Base-by-base conservation (phyloP, 2,113 vertebrate species). In the Pygoscelis adeliae region DNA sequence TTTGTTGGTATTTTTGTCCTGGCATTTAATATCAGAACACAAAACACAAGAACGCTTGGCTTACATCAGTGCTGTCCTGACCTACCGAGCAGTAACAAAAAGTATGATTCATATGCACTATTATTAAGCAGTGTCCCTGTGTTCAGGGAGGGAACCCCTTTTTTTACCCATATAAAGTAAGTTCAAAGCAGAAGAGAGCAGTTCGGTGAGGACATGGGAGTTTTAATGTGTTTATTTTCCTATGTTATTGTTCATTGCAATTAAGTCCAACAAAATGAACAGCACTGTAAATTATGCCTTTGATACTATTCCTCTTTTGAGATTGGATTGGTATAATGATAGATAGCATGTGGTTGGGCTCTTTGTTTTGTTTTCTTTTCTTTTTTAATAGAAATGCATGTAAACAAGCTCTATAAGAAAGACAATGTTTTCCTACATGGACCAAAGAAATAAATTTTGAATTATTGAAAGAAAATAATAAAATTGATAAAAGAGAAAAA, bases 151-250 rank as follows among this genome's bases (percentile, higher is more conserved):
- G 15, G 27, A 84, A 40, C 19, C 44, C 67, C 36, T 47, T 78
- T 93, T 72, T 90, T 72, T 90, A 85, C n/a, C 67, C 94, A 84
- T 94, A 77, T 93, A 93, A 95, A 95, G 78, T 83, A 80, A 92
- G 95, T 91, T 78, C 83, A 79, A 79, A 86, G 82, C 53, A 73
- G 38, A 91, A 89, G 42, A 82, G 36, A 65, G 44, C 17, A 56
- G 71, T 49, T 80, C 3, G 11, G 9, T 65, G 38, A 50, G 77
- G 62, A 66, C n/a, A 66, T 53, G 15, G 46, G 61, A 38, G 29
- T 85, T 87, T 62, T 73, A 81, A 74, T 82, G 34, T 79, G 61
- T 44, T 77, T 84, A 15, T 82, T 97, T 86, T 76, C 38, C 22
- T 84, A 11, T 1, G 14, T 55, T 94, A 97, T 82, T 95, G 44